phyloP scores from a whole-genome alignment of 2,797 vertebrate species.

The Crypturellus tataupa region DNA sequence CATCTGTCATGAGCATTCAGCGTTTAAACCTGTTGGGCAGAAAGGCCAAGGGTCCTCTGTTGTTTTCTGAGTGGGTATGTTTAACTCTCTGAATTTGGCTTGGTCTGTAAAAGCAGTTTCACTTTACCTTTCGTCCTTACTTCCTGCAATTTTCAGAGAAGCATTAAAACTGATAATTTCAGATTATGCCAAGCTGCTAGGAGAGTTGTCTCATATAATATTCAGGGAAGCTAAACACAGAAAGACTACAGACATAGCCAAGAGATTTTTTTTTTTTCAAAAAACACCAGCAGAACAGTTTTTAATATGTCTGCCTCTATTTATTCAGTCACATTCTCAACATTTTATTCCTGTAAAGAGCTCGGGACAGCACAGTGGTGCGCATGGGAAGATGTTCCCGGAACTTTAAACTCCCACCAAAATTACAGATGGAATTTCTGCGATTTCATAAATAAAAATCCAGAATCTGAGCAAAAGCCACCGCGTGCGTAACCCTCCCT shows the following conservation, averaged over 20 bases:
- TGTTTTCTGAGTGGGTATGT: neutral
- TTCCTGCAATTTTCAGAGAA: neutral
- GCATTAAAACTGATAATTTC: neutral
- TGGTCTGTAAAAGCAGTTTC: neutral
- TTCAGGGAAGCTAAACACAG: neutral
- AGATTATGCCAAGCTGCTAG: neutral
- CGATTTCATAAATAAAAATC: neutral
- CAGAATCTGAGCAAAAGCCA: conserved; percentile 3
- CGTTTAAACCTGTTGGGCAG: neutral
- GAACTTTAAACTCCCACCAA: neutral
- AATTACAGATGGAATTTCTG: neutral
- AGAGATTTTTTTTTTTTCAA: neutral
- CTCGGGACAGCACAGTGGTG: neutral
- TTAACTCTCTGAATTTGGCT: neutral
- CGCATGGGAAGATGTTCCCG: neutral
- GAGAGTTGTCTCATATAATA: neutral
- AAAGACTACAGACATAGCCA: neutral
- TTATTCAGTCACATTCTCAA: neutral
- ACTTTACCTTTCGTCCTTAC: neutral
- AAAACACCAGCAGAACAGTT: neutral
- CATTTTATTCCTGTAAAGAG: neutral
- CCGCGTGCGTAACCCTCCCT: neutral
- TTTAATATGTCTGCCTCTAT: fast-evolving
- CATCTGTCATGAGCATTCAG: neutral
- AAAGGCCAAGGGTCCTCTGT: neutral